Base-by-base conservation (phyloP, 2,888 invertebrate genomes). In the Tigriopus californicus region DNA sequence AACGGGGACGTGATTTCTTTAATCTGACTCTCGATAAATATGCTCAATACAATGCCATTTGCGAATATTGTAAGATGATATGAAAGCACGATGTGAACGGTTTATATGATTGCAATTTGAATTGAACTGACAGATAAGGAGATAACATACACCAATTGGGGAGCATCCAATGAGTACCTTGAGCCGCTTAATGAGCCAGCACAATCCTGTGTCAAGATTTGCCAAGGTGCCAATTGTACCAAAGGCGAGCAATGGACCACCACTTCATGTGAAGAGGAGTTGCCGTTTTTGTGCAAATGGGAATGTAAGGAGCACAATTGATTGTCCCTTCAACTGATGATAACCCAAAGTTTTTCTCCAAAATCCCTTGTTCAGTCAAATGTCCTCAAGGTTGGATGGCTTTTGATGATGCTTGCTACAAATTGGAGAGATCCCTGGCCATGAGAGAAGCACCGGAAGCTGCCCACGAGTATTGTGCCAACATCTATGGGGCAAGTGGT, bases 341-440 rank as follows among this genome's bases (percentile, higher is more conserved):
- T n/a, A n/a, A n/a, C n/a, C n/a, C n/a, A n/a, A n/a, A n/a, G n/a
- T n/a, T n/a, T 49, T 49, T 49, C 20, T 22, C 44, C 18, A 18
- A 5, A 15, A 15, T 15, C 44, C 46, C 18, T 44, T 11, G n/a
- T 44, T 15, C 46, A 49, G 49, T 20, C 20, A 5, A 18, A 20
- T 49, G 49, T 22, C 49, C 49, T 13, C 20, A 49, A 22, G 49
- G 49, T 49, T 49, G 49, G 49, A 22, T 49, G 20, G 13, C 49
- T 15, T 49, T 13, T 15, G 49, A 49, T 13, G 22, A 49, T 22
- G 15, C 49, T 18, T 49, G 49, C 11, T 49, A 49, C 49, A 49
- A 49, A 22, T 22, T 49, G 22, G 49, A 49, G 11, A 3, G 33
- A 33, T 33, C 33, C 4, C 8, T 33, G 33, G 33, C 33, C 33